Conservation (phyloP, 53 echinoderm and acorn worm genomes). For the Crossaster papposus region DNA sequence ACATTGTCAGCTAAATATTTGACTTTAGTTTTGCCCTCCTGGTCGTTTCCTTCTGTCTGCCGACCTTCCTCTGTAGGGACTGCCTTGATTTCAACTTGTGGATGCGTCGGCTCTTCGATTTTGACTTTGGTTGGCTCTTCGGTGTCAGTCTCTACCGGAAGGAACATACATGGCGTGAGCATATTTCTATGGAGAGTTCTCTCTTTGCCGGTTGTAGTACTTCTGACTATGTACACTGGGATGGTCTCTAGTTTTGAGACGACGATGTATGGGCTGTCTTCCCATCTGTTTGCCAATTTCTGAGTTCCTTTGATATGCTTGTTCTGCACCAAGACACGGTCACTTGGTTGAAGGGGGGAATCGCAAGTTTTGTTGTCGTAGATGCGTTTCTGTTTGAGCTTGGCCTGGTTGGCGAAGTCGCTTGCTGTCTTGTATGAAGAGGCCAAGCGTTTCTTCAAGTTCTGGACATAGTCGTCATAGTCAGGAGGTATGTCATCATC, state of each 20-base stretch:
- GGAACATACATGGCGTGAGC: constrained; percentile 49
- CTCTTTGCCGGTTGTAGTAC: constrained; percentile 4
- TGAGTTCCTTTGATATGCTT: neutral
- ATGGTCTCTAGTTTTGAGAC: constrained; percentile 9
- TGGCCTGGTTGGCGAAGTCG: constrained; percentile 18
- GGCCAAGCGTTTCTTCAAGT: neutral
- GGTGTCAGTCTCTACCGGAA: neutral
- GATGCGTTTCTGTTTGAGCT: constrained; percentile 14
- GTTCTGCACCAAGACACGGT: constrained; percentile 30
- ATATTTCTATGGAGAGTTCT: constrained; percentile 53
- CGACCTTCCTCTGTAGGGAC: too few relatives aligned
- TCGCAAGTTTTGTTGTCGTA: neutral
- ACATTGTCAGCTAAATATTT: too few relatives aligned
- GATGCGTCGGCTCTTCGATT: too few relatives aligned
- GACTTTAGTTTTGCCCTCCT: too few relatives aligned
- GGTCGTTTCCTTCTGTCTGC: too few relatives aligned
- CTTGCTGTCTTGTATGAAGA: constrained; percentile 8
- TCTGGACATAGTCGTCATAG: neutral
- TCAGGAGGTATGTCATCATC: neutral
- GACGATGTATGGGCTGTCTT: constrained; percentile 15
- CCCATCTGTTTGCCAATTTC: constrained; percentile 49
- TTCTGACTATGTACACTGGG: constrained; percentile 31
- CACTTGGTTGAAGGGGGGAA: constrained; percentile 25
- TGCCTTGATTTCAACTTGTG: too few relatives aligned
- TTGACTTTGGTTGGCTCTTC: too few relatives aligned